Percentiles rank a stretch among this genome's conserved stretches.
These are phyloP conservation scores for Halesus radiatus DNA, from an alignment of 1,140 invertebrate genomes.

Conservation along the genomic window DNA sequence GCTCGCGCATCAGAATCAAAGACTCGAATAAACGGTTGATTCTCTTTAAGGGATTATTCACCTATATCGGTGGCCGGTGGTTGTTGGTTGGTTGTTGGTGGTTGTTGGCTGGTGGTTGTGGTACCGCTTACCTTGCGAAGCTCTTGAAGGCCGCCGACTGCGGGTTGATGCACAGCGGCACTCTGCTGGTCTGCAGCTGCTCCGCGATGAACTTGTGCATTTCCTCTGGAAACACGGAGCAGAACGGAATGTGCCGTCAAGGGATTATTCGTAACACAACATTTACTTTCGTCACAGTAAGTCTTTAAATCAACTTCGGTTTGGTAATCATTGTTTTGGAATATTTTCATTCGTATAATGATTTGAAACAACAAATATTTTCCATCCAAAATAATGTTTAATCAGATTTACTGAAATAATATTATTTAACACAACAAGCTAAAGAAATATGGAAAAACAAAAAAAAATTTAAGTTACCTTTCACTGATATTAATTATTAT, in stretches of 20 bases:
- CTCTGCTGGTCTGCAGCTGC: constrained; percentile 92
- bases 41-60: constrained; percentile 57
- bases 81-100: constrained; percentile 57
- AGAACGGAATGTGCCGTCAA: constrained; percentile 6
- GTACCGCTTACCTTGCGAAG: constrained; percentile 94
- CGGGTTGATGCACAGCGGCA: constrained; percentile 99
- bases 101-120: constrained; percentile 58
- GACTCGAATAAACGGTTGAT: constrained; percentile 45
- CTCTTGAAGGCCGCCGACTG: constrained; percentile 99
- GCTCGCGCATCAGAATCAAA: constrained; percentile 27
- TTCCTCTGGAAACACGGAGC: constrained; percentile 84
- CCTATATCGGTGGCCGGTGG: constrained; percentile 61
- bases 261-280: too few relatives aligned
- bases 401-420: too few relatives aligned
- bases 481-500: too few relatives aligned
- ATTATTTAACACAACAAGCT: too few relatives aligned
- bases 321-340: too few relatives aligned
- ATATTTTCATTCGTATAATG: too few relatives aligned
- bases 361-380: too few relatives aligned
- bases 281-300: too few relatives aligned
- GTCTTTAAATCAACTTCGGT: too few relatives aligned
- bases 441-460: too few relatives aligned
- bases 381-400: too few relatives aligned
- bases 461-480: too few relatives aligned
- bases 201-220: constrained; percentile 98